Percentiles rank a stretch among this genome's conserved stretches.
Evolutionary conservation across 2,113 vertebrate genomes (phyloP).

Genomic region (Toxotes chatareus): DNA sequence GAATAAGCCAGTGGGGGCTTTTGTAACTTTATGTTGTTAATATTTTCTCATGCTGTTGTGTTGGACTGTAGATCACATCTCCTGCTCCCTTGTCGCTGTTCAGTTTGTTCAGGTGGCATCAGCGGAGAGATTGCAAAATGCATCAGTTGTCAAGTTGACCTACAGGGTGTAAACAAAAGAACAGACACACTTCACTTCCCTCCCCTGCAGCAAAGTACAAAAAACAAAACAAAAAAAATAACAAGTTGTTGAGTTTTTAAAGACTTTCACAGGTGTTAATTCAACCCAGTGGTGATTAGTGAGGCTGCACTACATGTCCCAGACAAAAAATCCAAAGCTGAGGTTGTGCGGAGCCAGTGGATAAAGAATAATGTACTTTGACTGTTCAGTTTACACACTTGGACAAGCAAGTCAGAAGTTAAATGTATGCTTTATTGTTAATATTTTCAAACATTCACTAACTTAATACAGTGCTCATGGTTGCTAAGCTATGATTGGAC

Average conservation of each 20-base stretch:
- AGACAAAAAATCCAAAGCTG: no score
- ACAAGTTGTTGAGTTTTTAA: no score
- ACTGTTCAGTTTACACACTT: no score
- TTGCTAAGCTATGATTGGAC: no score
- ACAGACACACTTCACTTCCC: not conserved
- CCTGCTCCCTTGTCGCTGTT: not conserved
- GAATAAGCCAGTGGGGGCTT: not conserved
- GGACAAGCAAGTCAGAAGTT: no score
- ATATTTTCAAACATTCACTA: no score
- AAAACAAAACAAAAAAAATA: no score
- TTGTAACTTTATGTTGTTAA: constrained; percentile 5
- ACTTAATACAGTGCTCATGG: no score
- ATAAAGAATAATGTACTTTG: no score
- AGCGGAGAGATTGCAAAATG: constrained; percentile 8
- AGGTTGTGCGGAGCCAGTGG: no score
- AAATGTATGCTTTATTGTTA: no score
- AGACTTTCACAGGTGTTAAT: not conserved
- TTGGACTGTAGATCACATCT: not conserved
- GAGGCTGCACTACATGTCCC: not conserved
- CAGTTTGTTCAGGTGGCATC: constrained; percentile 22
- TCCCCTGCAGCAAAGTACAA: no score
- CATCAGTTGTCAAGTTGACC: constrained; percentile 6
- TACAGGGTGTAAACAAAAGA: constrained; percentile 7
- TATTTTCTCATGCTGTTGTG: constrained; percentile 6
- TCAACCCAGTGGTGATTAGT: not conserved